Base-by-base conservation (phyloP, 2,888 invertebrate species). In the Cerastis leucographa region DNA sequence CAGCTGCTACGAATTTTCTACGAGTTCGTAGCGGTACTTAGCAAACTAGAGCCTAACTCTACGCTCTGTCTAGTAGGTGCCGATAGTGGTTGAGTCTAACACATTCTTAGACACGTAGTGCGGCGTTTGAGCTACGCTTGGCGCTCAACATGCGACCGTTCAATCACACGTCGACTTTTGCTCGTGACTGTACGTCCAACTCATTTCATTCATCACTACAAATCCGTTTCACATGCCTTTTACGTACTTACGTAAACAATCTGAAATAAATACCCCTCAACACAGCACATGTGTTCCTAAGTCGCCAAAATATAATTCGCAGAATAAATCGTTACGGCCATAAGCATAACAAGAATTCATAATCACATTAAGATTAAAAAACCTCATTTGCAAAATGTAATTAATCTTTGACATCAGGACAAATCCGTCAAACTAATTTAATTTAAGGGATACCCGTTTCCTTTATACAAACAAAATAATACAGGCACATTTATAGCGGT, bases 391-490 rank as follows among this genome's bases (percentile, higher is more conserved):
- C 65, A 66, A 68, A 81, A 86, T 76, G 69, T 81, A 74, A 85
- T 88, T 88, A 88, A 80, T 87, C 78, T 85, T 78, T 78, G 80
- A 69, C 87, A 91, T 88, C 89, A 81, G 84, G 90, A 91, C 90
- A 88, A 94, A 94, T 92, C 93, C 93, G 93, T 94, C 92, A 94
- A 92, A 93, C 90, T 94, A 95, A 95, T 95, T 96, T 93, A 94
- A 95, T 95, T 93, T 93, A 92, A 93, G 93, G 92, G 91, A 92
- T 94, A 94, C 94, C 93, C 94, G 94, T 94, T 95, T 94, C 93
- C 94, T 95, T 93, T 94, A 93, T 91, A 93, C 94, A 95, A 95
- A 95, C 93, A 95, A 93, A 95, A 94, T 94, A 93, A 94, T 94
- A 94, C 94, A 94, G 92, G 90, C 91, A 91, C 94, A 94, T 94